phyloP scores from a whole-genome alignment of 1,140 invertebrate genomes.

The Steinernema khuongi region DNA sequence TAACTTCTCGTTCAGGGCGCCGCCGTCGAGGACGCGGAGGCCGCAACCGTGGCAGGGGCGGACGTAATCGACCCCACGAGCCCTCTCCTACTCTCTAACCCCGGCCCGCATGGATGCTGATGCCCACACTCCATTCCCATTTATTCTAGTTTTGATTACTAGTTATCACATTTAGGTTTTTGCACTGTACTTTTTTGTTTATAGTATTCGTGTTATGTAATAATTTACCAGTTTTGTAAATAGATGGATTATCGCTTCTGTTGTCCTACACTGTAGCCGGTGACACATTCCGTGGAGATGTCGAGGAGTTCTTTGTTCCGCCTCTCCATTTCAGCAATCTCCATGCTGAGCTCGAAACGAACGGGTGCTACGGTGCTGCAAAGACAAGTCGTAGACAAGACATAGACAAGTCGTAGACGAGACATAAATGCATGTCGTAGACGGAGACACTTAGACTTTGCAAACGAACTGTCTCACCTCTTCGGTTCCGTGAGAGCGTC shows the following conservation, averaged over 20 bases:
- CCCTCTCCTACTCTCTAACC: too few species aligned
- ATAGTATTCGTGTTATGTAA: not conserved
- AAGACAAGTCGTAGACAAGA: too few species aligned
- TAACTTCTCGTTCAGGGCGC: not conserved
- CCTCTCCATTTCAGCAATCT: conserved; percentile 2
- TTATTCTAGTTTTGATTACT: too few species aligned
- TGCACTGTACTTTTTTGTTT: not conserved
- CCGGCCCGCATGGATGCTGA: too few species aligned
- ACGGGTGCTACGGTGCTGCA: too few species aligned
- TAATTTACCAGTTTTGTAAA: not conserved
- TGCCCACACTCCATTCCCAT: too few species aligned
- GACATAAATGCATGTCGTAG: too few species aligned
- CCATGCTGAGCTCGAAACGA: not conserved
- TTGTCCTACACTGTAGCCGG: too few species aligned
- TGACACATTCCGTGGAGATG: too few species aligned
- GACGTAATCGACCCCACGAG: not conserved
- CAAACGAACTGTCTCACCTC: not conserved
- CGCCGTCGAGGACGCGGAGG: not conserved
- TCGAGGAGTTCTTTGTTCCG: not conserved
- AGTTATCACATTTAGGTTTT: not conserved
- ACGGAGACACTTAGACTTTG: too few species aligned
- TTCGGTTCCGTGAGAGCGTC: not conserved
- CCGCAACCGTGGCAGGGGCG: not conserved
- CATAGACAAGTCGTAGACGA: too few species aligned
- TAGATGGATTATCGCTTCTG: too few species aligned